Evolutionary conservation across 2,113 vertebrate species (phyloP), one percentile per base, ranked within the genome.

Genomic region (Strix aluco): DNA sequence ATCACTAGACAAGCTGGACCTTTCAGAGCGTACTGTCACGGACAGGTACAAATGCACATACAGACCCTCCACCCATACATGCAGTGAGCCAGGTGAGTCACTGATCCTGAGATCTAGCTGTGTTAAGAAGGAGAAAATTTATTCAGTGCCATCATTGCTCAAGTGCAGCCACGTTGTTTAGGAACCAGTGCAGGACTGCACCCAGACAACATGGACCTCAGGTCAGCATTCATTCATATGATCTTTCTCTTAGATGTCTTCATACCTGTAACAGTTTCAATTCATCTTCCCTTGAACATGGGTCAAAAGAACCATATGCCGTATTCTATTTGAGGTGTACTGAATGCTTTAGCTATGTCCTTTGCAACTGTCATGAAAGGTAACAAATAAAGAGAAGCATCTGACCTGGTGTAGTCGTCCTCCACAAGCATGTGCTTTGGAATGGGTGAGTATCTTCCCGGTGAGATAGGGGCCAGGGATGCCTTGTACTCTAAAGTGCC

Each of bases 371-470:
- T 9, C 34, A 42, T 34, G 78, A 96, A 90, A 96, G 14, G 26
- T 40, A 95, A 38, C n/a, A 87, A 94, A 86, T 9, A 93, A 94
- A 92, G 62, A 96, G 70, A 74, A 66, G 92, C 96, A 97, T 99
- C 99, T 99, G 98, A 99, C 99, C 99, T 99, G 98, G 99, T 99
- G 97, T 99, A 98, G 97, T 99, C 99, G 3, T 99, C 99, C 97
- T 99, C 99, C 97, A 99, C 98, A 95, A 99, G 98, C 98, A 99
- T 98, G 98, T 99, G 99, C 98, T 99, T 99, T 96, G 99, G 98
- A 97, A 99, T 98, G 94, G 99, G 99, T 73, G 99, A 99, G 95
- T 99, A 99, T 98, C 99, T 99, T 98, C 98, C 98, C 0, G 99
- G 99, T 96, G 99, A 99, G 96, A 99, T 98, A 52, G 99, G 99